phyloP scores from a whole-genome alignment of 1,140 invertebrate species.

The Solen grandis region DNA sequence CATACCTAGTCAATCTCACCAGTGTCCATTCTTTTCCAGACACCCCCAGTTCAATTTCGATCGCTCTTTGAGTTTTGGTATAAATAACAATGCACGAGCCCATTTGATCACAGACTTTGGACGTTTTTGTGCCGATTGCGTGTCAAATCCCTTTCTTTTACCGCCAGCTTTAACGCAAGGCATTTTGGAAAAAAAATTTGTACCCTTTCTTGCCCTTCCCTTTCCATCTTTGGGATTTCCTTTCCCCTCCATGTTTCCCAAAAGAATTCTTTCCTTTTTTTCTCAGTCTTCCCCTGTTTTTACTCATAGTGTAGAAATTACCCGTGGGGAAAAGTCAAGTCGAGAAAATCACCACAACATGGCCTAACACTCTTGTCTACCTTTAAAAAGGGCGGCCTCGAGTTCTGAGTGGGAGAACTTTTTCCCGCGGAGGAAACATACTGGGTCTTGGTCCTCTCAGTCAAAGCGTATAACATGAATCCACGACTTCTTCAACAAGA shows the following conservation, averaged over 20 bases:
- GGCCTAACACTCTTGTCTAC: not conserved
- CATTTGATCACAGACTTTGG: slow-evolving; percentile 7
- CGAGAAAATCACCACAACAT: not conserved
- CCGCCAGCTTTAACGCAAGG: slow-evolving; percentile 1
- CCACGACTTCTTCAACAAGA: slow-evolving; percentile 37
- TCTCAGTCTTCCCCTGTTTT: not conserved
- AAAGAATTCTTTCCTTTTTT: not conserved
- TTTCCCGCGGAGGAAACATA: not conserved
- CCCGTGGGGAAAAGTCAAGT: not conserved
- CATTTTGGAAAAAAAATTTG: slow-evolving; percentile 9
- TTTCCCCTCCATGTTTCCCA: slow-evolving; percentile 41
- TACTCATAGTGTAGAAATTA: not conserved
- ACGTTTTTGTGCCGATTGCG: slow-evolving; percentile 2
- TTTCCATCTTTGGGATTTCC: slow-evolving; percentile 4
- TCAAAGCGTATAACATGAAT: slow-evolving; percentile 30
- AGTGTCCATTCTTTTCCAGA: not conserved
- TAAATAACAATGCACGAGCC: too few relatives aligned
- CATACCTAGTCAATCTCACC: slow-evolving; percentile 42
- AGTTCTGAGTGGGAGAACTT: not conserved
- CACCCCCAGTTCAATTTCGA: not conserved
- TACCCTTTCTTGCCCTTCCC: slow-evolving; percentile 35
- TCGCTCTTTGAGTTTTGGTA: too few relatives aligned
- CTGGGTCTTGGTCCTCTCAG: not conserved
- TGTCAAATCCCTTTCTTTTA: slow-evolving; percentile 16
- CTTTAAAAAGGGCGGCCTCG: not conserved